These are phyloP conservation scores for Cryptus armator DNA, from an alignment of 2,888 invertebrate species.

Conservation along the genomic window DNA sequence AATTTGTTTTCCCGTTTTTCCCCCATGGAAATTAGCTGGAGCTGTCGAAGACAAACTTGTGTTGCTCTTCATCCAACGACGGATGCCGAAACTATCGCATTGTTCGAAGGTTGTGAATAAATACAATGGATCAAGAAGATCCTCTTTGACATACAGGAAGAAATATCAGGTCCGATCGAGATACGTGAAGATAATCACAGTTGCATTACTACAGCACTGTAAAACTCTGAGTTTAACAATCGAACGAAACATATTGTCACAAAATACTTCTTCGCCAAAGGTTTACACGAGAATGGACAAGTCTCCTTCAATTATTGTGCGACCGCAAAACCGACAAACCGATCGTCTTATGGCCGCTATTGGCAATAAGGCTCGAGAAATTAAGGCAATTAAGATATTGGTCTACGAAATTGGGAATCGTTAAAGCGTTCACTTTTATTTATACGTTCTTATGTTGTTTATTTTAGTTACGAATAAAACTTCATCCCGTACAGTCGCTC, in stretches of 20 bases:
- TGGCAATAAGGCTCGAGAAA: not conserved
- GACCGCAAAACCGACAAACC: conserved; percentile 73
- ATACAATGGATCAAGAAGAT: conserved; percentile 61
- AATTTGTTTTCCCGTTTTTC: too few relatives aligned
- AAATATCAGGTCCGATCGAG: conserved; percentile 55
- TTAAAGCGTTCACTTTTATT: too few relatives aligned
- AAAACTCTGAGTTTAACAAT: conserved; percentile 63
- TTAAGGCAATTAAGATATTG: not conserved
- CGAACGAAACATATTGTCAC: conserved; percentile 72
- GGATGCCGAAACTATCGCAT: conserved; percentile 74
- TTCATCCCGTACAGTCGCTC: too few relatives aligned
- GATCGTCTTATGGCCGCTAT: conserved; percentile 69
- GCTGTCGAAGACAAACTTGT: conserved; percentile 68
- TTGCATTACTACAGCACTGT: conserved; percentile 71
- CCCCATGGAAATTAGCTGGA: conserved; percentile 66
- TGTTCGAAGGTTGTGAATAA: conserved; percentile 73
- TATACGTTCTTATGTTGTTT: too few relatives aligned
- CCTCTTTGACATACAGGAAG: conserved; percentile 61
- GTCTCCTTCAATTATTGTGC: conserved; percentile 71
- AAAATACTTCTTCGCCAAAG: conserved; percentile 61
- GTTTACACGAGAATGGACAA: conserved; percentile 52
- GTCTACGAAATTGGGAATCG: conserved; percentile 5
- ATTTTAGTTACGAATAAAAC: too few relatives aligned
- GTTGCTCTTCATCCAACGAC: conserved; percentile 65
- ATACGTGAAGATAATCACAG: conserved; percentile 76